These are phyloP conservation scores for Hermaeophaga mercurialis DNA, from an alignment of 2,888 invertebrate species.

Conservation along the genomic window DNA sequence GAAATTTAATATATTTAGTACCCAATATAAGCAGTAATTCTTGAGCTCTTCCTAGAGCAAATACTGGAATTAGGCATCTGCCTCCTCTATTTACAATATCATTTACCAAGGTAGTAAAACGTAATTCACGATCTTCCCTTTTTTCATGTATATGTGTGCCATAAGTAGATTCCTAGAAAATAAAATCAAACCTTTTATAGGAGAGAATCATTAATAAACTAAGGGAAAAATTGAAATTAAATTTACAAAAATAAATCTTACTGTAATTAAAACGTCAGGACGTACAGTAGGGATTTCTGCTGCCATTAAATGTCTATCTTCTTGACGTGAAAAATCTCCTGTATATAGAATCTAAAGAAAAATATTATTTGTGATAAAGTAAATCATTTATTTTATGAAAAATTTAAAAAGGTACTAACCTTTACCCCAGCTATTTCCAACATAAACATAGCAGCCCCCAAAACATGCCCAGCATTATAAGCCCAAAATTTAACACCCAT, in stretches of 20 bases:
- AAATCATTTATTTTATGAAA: conserved; percentile 1
- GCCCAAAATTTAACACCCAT: conserved; percentile 98
- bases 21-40: conserved; percentile 82
- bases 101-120: conserved; percentile 92
- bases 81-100: conserved; percentile 98
- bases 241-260: conserved; percentile 33
- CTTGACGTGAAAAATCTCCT: conserved; percentile 98
- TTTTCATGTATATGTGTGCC: conserved; percentile 99
- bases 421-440: conserved; percentile 98
- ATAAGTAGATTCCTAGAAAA: conserved; percentile 89
- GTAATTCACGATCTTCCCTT: conserved; percentile 91
- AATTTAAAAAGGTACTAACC: conserved; percentile 27
- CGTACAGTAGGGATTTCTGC: conserved; percentile 96
- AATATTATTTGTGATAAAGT: conserved; percentile 26
- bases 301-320: conserved; percentile 98
- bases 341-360: conserved; percentile 80
- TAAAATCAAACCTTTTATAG: neutral
- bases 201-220: neutral
- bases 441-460: conserved; percentile 99
- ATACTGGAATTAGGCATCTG: conserved; percentile 96
- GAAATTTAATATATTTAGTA: conserved; percentile 20
- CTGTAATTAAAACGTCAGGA: conserved; percentile 94
- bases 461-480: conserved; percentile 97
- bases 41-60: conserved; percentile 97
- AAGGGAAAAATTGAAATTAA: too few relatives aligned